phyloP scores from a whole-genome alignment of 2,888 invertebrate genomes.

The Aproaerema taeniolella region DNA sequence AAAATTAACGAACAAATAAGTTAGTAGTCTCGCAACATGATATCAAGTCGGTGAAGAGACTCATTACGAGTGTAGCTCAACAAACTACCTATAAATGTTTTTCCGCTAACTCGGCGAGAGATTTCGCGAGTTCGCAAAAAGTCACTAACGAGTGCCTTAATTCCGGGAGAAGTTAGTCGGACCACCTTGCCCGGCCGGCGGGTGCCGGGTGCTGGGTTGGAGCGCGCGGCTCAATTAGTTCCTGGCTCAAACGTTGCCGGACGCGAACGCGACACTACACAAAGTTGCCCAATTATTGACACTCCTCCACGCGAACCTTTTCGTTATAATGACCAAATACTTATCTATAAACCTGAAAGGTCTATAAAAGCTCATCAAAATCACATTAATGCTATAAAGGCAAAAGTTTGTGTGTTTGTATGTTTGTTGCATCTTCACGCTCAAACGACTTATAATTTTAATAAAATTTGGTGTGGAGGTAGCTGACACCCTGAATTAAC shows the following conservation, averaged over 20 bases:
- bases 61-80: conserved; percentile 29
- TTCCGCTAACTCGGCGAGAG: conserved; percentile 48
- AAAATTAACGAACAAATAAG: conserved; percentile 22
- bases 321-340: too few species aligned
- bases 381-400: neutral
- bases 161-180: conserved; percentile 50
- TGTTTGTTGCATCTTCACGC: conserved; percentile 8
- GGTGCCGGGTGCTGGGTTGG: neutral
- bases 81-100: conserved; percentile 49
- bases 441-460: conserved; percentile 8
- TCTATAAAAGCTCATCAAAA: too few species aligned
- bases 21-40: conserved; percentile 1
- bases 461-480: neutral
- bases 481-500: neutral
- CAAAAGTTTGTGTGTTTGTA: conserved; percentile 3
- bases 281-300: conserved; percentile 54
- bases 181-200: conserved; percentile 29
- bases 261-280: conserved; percentile 29
- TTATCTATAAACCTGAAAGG: too few species aligned
- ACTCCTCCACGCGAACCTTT: too few species aligned
- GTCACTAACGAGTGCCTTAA: conserved; percentile 66
- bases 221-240: conserved; percentile 49
- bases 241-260: conserved; percentile 32
- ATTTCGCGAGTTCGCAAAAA: conserved; percentile 59
- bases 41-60: conserved; percentile 23